These are phyloP conservation scores for Arnoldichthys spilopterus DNA, from an alignment of 2,797 vertebrate species.

Conservation along the genomic window DNA sequence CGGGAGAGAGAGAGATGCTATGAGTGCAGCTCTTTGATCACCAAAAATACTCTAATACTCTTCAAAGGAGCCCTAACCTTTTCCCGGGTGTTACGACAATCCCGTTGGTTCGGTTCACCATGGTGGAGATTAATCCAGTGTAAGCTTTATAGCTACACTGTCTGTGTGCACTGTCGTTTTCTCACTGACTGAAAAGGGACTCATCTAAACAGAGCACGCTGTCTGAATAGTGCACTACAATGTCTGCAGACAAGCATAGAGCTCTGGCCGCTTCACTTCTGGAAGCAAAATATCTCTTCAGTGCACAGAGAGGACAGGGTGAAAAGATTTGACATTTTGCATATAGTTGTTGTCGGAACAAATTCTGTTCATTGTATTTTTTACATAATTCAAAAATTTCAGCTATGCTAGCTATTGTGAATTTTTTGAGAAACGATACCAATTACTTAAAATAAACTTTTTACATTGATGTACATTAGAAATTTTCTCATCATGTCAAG, in stretches of 20 bases:
- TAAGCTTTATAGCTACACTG: conserved; percentile 5
- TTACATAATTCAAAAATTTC: too few species aligned
- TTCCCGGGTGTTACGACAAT: conserved; percentile 37
- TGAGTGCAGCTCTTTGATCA: conserved; percentile 45
- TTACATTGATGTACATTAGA: too few species aligned
- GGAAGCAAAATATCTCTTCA: neutral
- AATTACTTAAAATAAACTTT: too few species aligned
- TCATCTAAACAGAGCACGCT: neutral
- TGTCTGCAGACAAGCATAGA: neutral
- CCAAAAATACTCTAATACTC: conserved; percentile 46
- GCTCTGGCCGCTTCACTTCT: neutral
- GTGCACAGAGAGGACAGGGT: too few species aligned
- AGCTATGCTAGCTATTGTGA: too few species aligned
- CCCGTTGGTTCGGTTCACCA: conserved; percentile 6
- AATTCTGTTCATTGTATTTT: too few species aligned
- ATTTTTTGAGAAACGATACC: too few species aligned
- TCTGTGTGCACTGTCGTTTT: neutral
- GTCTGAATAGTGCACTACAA: neutral
- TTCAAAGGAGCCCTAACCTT: conserved; percentile 54
- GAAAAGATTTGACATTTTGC: too few species aligned
- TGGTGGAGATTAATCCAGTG: conserved; percentile 22
- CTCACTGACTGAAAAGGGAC: neutral
- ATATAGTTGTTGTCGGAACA: too few species aligned
- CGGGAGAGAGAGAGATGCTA: conserved; percentile 24
- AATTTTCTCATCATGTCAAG: too few species aligned